Conservation (phyloP, 2,888 invertebrate species). For the Acleris cristana region DNA sequence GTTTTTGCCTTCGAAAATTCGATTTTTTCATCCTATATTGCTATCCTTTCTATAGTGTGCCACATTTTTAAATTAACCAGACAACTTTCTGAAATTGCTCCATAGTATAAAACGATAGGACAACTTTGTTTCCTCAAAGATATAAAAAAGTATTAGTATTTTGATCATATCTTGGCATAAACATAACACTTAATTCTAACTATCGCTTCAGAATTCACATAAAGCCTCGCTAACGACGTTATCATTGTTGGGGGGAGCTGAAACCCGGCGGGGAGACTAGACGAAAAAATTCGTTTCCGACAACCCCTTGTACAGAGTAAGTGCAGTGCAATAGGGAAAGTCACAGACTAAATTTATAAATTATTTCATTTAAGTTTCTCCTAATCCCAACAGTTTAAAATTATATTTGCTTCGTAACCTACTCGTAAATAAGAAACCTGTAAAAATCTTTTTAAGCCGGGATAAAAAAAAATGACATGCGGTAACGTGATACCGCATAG, state of each 20-base stretch:
- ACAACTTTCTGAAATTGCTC: background rate
- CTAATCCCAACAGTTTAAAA: too few relatives aligned
- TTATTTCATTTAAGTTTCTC: too few relatives aligned
- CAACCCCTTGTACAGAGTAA: constrained; percentile 48
- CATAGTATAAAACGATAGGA: background rate
- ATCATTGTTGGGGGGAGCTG: constrained; percentile 68
- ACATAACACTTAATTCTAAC: constrained; percentile 48
- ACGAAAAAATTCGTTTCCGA: constrained; percentile 78
- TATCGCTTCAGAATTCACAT: constrained; percentile 59
- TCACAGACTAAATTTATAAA: constrained; percentile 41
- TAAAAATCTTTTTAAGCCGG: too few relatives aligned
- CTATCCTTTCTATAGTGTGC: too few relatives aligned
- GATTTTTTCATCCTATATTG: too few relatives aligned
- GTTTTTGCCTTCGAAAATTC: too few relatives aligned
- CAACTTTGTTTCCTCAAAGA: background rate
- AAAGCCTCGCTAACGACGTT: constrained; percentile 71
- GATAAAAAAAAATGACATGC: too few relatives aligned
- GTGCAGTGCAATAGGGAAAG: constrained; percentile 8
- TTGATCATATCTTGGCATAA: constrained; percentile 21
- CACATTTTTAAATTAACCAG: too few relatives aligned
- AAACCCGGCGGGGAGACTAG: constrained; percentile 69
- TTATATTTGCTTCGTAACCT: too few relatives aligned
- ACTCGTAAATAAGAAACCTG: too few relatives aligned
- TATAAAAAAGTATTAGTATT: constrained; percentile 13
- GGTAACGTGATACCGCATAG: too few relatives aligned